A percentile compares a stretch with the other conserved stretches of the same genome.
These are phyloP conservation scores for Adelges cooleyi DNA, from an alignment of 1,140 invertebrate species.

Conservation along the genomic window DNA sequence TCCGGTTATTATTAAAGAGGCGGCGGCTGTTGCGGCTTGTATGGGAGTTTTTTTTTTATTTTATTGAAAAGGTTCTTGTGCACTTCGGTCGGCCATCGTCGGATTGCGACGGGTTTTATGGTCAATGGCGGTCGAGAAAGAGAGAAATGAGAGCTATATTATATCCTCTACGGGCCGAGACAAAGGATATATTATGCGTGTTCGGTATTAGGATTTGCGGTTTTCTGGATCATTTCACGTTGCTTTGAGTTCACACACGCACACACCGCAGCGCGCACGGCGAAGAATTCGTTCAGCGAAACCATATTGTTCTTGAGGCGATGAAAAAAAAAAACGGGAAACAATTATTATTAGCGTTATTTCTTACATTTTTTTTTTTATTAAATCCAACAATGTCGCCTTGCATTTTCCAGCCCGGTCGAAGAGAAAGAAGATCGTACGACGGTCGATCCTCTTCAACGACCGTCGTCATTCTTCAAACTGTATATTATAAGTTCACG, in stretches of 20 bases:
- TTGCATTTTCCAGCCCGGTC: not conserved
- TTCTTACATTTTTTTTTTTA: not conserved
- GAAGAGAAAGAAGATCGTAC: no score
- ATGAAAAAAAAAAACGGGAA: not conserved
- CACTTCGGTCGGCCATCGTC: not conserved
- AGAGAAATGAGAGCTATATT: not conserved
- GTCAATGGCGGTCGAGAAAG: not conserved
- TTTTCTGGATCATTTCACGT: slow-evolving; percentile 24
- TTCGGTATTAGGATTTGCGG: not conserved
- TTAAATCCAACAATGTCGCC: not conserved
- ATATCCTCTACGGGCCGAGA: not conserved
- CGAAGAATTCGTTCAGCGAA: no score
- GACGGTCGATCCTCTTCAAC: no score
- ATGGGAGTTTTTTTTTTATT: no score
- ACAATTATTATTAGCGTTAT: not conserved
- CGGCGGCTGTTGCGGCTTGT: not conserved
- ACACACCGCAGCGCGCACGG: not conserved
- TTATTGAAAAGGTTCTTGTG: not conserved
- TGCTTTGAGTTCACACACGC: not conserved
- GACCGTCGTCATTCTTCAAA: no score
- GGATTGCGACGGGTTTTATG: not conserved
- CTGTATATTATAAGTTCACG: slow-evolving; percentile 8
- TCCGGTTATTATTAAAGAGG: not conserved
- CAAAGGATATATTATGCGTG: not conserved
- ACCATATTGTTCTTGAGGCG: no score